phyloP scores from a whole-genome alignment of 2,113 vertebrate species.

The Myxocyprinus asiaticus region DNA sequence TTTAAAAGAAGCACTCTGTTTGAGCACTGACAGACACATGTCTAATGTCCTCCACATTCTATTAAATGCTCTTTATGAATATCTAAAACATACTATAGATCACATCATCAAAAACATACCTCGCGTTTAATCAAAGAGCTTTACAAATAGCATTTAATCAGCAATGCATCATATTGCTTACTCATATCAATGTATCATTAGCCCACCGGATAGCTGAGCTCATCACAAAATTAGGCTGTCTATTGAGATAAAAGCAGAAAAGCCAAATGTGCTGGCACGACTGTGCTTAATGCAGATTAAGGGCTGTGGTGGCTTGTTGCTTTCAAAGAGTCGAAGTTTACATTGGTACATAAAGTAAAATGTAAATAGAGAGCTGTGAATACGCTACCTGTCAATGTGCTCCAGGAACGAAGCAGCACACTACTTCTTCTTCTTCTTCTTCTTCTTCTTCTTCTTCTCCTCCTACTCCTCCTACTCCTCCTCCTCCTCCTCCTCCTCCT shows the following conservation, averaged over 20 bases:
- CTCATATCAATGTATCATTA: constrained; percentile 56
- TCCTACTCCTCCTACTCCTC: too few relatives aligned
- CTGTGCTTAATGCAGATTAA: background rate
- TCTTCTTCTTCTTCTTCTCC: too few relatives aligned
- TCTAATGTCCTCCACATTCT: background rate
- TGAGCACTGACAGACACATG: background rate
- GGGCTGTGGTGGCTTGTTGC: background rate
- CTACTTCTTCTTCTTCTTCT: too few relatives aligned
- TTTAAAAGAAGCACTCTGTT: too few relatives aligned
- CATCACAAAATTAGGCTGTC: constrained; percentile 18
- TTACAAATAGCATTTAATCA: background rate
- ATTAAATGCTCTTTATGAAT: background rate
- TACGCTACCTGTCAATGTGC: constrained; percentile 69
- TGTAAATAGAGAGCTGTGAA: background rate
- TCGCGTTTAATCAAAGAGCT: background rate
- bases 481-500: too few relatives aligned
- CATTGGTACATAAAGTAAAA: background rate
- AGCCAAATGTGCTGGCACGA: background rate
- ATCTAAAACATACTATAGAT: background rate
- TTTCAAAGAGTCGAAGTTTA: background rate
- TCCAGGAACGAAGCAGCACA: background rate
- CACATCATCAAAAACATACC: background rate
- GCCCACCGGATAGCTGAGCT: constrained; percentile 17
- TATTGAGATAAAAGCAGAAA: background rate
- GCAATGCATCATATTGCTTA: constrained; percentile 22